Evolutionary conservation across 2,888 invertebrate species (phyloP).

Genomic region (Brenthis daphne): DNA sequence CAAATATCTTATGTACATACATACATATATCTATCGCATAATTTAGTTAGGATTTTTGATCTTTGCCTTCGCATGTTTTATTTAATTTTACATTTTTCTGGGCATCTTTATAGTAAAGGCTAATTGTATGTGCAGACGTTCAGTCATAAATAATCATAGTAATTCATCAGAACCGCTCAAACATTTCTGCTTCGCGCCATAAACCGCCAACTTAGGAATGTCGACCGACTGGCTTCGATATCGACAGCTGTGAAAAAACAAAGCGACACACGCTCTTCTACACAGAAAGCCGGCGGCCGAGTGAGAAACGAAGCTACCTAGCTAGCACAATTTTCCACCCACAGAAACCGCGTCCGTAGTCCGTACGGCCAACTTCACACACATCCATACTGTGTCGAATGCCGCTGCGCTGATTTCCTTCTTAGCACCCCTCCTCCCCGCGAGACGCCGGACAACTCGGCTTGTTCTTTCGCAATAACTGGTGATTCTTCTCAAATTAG

Average conservation of each 20-base stretch:
- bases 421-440: slow-evolving; percentile 60
- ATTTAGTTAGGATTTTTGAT: slow-evolving; percentile 2
- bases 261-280: slow-evolving; percentile 54
- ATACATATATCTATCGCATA: background rate
- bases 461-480: slow-evolving; percentile 42
- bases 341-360: slow-evolving; percentile 57
- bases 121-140: slow-evolving; percentile 51
- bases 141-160: slow-evolving; percentile 64
- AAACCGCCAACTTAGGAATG: slow-evolving; percentile 72
- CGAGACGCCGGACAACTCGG: slow-evolving; percentile 51
- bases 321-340: slow-evolving; percentile 61
- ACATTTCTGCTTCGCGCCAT: slow-evolving; percentile 77
- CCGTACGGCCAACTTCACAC: slow-evolving; percentile 51
- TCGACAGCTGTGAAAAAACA: slow-evolving; percentile 53
- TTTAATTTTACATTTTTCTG: slow-evolving; percentile 7
- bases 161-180: slow-evolving; percentile 73
- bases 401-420: slow-evolving; percentile 71
- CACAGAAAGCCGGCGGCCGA: slow-evolving; percentile 55
- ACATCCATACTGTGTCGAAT: slow-evolving; percentile 55
- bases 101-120: slow-evolving; percentile 25
- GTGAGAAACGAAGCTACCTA: slow-evolving; percentile 48
- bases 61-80: background rate
- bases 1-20: background rate
- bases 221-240: slow-evolving; percentile 68
- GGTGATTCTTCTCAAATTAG: slow-evolving; percentile 30